Evolutionary conservation across 2,113 vertebrate species (phyloP).

Genomic region (Dromiciops gliroides): DNA sequence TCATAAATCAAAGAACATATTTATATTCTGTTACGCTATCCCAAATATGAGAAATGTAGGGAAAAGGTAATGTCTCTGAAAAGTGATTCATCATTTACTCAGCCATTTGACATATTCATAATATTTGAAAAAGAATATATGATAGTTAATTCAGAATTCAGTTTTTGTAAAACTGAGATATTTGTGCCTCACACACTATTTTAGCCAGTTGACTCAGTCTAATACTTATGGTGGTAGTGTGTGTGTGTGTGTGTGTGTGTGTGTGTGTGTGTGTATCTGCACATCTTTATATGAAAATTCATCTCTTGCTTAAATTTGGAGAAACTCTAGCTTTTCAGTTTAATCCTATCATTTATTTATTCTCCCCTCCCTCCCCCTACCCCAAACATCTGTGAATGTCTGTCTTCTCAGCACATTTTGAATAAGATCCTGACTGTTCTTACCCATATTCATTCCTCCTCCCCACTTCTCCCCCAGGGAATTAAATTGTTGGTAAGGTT

Average conservation of each 20-base stretch:
- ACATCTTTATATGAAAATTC: conserved; percentile 62
- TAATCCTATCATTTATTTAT: conserved; percentile 61
- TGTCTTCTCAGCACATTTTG: conserved; percentile 50
- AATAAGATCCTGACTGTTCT: conserved; percentile 40
- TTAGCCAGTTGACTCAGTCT: conserved; percentile 47
- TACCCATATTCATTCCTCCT: background rate
- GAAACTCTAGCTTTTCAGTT: conserved; percentile 58
- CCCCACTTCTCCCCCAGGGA: background rate
- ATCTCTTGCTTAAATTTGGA: conserved; percentile 61
- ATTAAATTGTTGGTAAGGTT: conserved; percentile 13
- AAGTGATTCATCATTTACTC: conserved; percentile 53
- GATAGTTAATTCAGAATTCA: conserved; percentile 45
- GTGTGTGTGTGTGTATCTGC: background rate
- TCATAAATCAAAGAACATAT: conserved; percentile 57
- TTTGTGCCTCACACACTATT: background rate
- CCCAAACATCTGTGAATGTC: conserved; percentile 58
- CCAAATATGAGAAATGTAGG: conserved; percentile 16
- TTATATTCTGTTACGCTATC: conserved; percentile 11
- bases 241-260: background rate
- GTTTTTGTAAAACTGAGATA: conserved; percentile 42
- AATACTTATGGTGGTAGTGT: conserved; percentile 27
- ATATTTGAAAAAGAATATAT: conserved; percentile 39
- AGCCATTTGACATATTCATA: background rate
- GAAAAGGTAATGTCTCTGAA: conserved; percentile 19
- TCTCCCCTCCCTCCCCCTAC: background rate